These are phyloP conservation scores for Ormyrus rosae DNA, from an alignment of 2,888 invertebrate species.

Conservation along the genomic window DNA sequence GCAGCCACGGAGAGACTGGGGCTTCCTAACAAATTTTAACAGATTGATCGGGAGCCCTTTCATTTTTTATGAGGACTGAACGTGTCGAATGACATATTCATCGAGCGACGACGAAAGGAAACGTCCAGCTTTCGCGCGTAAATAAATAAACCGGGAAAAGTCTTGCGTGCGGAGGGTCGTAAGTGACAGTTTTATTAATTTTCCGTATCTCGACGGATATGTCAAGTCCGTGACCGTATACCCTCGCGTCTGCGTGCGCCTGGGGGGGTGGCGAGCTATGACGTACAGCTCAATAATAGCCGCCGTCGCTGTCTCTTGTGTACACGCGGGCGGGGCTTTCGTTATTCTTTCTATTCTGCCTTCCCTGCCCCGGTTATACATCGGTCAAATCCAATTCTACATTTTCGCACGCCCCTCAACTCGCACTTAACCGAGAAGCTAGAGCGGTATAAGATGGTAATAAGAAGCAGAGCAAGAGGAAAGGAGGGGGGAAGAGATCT, in stretches of 20 bases:
- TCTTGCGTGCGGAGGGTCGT: slow-evolving; percentile 73
- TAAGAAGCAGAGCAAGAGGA: slow-evolving; percentile 31
- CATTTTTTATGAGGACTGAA: no score
- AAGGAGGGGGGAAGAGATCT: slow-evolving; percentile 50
- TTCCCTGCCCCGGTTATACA: slow-evolving; percentile 5
- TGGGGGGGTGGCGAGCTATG: slow-evolving; percentile 29
- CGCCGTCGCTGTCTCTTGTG: not conserved
- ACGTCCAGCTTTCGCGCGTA: not conserved
- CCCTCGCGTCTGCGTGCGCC: no score
- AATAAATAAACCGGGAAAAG: slow-evolving; percentile 16
- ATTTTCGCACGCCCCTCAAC: slow-evolving; percentile 12
- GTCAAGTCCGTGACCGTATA: not conserved
- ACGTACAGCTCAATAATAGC: slow-evolving; percentile 70
- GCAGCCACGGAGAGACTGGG: no score
- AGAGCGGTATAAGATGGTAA: slow-evolving; percentile 25
- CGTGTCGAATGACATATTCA: slow-evolving; percentile 9
- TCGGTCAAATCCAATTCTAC: not conserved
- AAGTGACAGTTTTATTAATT: slow-evolving; percentile 89
- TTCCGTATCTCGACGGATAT: slow-evolving; percentile 76
- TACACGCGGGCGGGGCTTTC: slow-evolving; percentile 3
- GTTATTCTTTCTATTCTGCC: not conserved
- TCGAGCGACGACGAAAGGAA: not conserved
- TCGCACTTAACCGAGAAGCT: slow-evolving; percentile 33
- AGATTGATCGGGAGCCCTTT: no score
- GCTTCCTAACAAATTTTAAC: no score